Conservation (phyloP, 2,113 vertebrate species). For the Piaya cayana region DNA sequence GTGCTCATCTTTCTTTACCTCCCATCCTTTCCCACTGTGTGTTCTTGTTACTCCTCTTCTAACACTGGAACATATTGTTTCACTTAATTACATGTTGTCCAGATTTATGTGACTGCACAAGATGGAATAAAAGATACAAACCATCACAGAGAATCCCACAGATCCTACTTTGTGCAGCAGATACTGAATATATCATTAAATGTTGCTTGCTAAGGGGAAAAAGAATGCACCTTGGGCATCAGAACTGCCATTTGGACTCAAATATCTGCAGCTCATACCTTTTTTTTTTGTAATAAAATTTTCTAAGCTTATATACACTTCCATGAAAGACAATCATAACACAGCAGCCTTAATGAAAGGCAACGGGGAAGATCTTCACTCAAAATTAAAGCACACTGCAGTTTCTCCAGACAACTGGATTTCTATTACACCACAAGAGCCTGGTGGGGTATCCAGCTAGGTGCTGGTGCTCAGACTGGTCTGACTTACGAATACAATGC, state of each 20-base stretch:
- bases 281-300: not conserved
- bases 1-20: not conserved
- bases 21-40: not conserved
- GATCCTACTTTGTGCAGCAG: not conserved
- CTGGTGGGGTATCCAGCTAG: not conserved
- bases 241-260: not conserved
- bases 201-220: not conserved
- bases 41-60: not conserved
- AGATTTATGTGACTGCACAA: not conserved
- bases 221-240: not conserved
- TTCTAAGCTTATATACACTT: not conserved
- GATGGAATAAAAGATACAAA: not conserved
- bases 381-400: not conserved
- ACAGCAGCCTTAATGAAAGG: not conserved
- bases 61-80: not conserved
- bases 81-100: conserved; percentile 7
- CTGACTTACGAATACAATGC: not conserved
- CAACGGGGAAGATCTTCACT: not conserved
- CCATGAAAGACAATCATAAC: not conserved
- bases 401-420: not conserved
- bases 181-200: not conserved
- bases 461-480: not conserved
- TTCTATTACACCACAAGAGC: not conserved
- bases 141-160: not conserved
- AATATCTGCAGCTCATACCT: not conserved